phyloP scores from a whole-genome alignment of 2,888 invertebrate species.

The Ophion ventricosus region DNA sequence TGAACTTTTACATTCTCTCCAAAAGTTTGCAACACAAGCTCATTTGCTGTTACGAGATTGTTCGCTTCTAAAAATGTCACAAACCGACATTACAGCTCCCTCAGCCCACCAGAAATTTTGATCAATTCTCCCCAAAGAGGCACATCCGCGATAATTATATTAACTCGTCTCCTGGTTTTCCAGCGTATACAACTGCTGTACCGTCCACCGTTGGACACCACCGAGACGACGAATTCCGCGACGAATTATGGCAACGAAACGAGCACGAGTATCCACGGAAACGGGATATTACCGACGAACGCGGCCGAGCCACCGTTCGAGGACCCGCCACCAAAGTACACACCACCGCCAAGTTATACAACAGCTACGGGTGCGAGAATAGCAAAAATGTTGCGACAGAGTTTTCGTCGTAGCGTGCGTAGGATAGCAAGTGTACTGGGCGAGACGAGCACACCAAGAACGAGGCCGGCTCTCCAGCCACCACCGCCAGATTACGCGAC shows the following conservation, averaged over 20 bases:
- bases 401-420: constrained; percentile 91
- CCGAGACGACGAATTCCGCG: constrained; percentile 80
- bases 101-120: background rate
- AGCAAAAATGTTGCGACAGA: constrained; percentile 90
- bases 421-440: constrained; percentile 86
- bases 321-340: constrained; percentile 96
- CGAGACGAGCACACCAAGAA: constrained; percentile 81
- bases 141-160: background rate
- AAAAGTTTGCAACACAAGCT: background rate
- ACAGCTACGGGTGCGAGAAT: constrained; percentile 95
- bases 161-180: constrained; percentile 68
- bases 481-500: constrained; percentile 87
- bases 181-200: constrained; percentile 94
- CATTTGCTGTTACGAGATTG: too few species aligned
- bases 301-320: constrained; percentile 83
- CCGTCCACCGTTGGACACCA: constrained; percentile 88
- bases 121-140: background rate
- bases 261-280: constrained; percentile 76
- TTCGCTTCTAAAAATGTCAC: background rate
- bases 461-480: constrained; percentile 80
- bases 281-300: constrained; percentile 76
- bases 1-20: background rate
- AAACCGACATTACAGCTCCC: background rate
- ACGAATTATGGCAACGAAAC: constrained; percentile 74
- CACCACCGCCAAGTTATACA: constrained; percentile 96